These are phyloP conservation scores for Vanessa atalanta DNA, from an alignment of 1,140 invertebrate species.

Conservation along the genomic window DNA sequence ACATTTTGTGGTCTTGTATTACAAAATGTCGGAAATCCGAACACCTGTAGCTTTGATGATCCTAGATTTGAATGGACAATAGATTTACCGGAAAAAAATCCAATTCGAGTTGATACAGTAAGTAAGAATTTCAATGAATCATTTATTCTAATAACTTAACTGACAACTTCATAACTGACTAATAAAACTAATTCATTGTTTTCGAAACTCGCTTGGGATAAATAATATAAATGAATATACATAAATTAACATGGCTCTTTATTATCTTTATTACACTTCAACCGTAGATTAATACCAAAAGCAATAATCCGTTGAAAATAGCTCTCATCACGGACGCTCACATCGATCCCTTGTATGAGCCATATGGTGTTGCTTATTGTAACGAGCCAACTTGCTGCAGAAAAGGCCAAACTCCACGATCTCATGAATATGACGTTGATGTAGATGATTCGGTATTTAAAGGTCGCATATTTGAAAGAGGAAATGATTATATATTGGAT, in stretches of 20 bases:
- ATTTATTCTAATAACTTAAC: too few species aligned
- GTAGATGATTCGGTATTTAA: constrained; percentile 47
- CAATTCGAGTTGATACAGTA: constrained; percentile 17
- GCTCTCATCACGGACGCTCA: constrained; percentile 91
- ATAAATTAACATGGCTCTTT: too few species aligned
- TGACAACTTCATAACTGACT: not conserved
- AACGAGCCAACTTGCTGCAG: constrained; percentile 90
- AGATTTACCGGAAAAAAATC: constrained; percentile 62
- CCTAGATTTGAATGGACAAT: constrained; percentile 81
- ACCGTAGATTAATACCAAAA: constrained; percentile 1
- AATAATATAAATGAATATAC: too few species aligned
- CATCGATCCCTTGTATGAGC: constrained; percentile 87
- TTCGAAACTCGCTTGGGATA: not conserved
- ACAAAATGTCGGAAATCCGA: constrained; percentile 70
- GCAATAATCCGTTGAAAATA: constrained; percentile 77
- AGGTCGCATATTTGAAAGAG: constrained; percentile 40
- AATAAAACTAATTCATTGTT: not conserved
- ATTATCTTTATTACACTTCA: not conserved
- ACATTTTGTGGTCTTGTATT: constrained; percentile 82
- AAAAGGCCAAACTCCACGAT: constrained; percentile 70
- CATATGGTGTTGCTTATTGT: constrained; percentile 85
- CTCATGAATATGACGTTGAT: constrained; percentile 33
- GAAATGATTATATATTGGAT: constrained; percentile 52
- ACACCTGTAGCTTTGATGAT: constrained; percentile 61
- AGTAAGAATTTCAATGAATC: not conserved